Conservation (phyloP, 2,113 vertebrate genomes). For the Corydoras sp. region DNA sequence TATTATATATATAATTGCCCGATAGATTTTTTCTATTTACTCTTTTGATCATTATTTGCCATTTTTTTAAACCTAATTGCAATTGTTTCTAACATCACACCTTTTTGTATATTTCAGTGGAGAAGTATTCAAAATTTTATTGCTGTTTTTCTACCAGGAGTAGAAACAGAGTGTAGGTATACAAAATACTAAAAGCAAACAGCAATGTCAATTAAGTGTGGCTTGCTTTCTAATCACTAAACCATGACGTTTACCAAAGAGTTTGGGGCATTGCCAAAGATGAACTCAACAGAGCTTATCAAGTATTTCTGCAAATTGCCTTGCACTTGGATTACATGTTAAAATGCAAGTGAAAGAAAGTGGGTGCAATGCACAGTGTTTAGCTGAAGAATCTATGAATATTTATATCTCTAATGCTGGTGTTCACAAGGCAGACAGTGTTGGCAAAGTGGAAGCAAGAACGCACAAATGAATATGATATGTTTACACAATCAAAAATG, state of each 20-base stretch:
- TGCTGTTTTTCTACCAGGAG: neutral
- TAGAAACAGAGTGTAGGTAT: neutral
- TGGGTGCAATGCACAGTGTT: neutral
- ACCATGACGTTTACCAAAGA: neutral
- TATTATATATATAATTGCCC: too few relatives aligned
- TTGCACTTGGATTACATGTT: neutral
- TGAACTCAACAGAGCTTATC: too few relatives aligned
- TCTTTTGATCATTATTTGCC: too few relatives aligned
- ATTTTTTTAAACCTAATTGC: too few relatives aligned
- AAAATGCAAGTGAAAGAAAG: neutral
- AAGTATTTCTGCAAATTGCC: neutral
- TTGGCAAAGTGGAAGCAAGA: neutral
- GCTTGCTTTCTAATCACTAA: neutral
- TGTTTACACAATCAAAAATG: neutral
- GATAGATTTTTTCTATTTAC: too few relatives aligned
- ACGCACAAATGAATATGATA: neutral
- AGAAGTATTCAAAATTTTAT: too few relatives aligned
- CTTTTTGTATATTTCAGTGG: too few relatives aligned
- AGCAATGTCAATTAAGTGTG: neutral
- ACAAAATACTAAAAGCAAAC: conserved; percentile 1
- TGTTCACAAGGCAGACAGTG: neutral
- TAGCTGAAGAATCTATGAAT: conserved; percentile 4
- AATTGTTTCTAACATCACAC: too few relatives aligned
- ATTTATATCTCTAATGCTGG: neutral
- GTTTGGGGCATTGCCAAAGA: neutral